Evolutionary conservation across 1,140 invertebrate genomes (phyloP).

Genomic region (Neotoxoptera formosana): DNA sequence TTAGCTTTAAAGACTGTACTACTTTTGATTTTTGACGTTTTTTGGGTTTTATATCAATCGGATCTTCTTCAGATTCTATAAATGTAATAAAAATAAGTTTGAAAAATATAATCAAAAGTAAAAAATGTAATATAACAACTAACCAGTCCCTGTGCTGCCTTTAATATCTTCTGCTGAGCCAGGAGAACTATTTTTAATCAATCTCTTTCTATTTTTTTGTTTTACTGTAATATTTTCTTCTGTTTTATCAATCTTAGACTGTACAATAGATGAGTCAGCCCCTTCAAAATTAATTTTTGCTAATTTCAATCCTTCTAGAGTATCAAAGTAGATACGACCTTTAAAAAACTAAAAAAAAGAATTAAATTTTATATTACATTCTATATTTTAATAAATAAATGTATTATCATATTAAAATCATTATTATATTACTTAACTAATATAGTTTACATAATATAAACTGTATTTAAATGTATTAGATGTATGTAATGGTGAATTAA

Average conservation of each 20-base stretch:
- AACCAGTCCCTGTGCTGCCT: conserved; percentile 51
- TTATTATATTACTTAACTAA: too few species aligned
- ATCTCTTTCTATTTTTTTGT: conserved; percentile 36
- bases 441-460: too few species aligned
- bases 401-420: not conserved
- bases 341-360: conserved; percentile 52
- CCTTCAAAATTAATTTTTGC: conserved; percentile 53
- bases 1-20: conserved; percentile 52
- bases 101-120: not conserved
- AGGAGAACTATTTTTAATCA: conserved; percentile 48
- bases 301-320: conserved; percentile 45
- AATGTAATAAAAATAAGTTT: not conserved
- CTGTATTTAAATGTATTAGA: too few species aligned
- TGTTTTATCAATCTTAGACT: conserved; percentile 47
- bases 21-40: conserved; percentile 54
- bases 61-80: conserved; percentile 55
- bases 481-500: too few species aligned
- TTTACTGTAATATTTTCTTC: conserved; percentile 42
- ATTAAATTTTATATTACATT: not conserved
- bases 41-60: conserved; percentile 38
- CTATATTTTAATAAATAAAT: not conserved
- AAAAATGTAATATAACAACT: not conserved
- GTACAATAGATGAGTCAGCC: conserved; percentile 30
- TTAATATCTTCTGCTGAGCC: conserved; percentile 54
- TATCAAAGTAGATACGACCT: conserved; percentile 53